These are phyloP conservation scores for Eolophus roseicapilla DNA, from an alignment of 2,113 vertebrate species.

Conservation along the genomic window DNA sequence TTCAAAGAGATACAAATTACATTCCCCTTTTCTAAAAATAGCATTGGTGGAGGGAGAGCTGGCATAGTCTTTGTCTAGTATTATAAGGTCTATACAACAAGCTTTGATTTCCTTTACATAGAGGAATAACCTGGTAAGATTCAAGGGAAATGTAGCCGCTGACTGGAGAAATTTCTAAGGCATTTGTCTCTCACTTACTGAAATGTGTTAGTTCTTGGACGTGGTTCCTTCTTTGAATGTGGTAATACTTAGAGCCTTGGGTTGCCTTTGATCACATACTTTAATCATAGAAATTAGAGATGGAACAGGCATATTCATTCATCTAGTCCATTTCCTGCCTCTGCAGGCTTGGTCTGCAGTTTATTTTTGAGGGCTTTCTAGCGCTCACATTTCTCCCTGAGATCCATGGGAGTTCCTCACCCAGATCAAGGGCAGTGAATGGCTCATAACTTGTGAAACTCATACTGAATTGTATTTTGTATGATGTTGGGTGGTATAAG, in stretches of 20 bases:
- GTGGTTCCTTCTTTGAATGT: slow-evolving; percentile 62
- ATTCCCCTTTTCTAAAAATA: slow-evolving; percentile 20
- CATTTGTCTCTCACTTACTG: slow-evolving; percentile 64
- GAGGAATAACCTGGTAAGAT: slow-evolving; percentile 36
- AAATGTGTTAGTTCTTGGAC: slow-evolving; percentile 69
- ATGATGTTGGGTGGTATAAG: background rate
- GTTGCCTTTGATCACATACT: slow-evolving; percentile 67
- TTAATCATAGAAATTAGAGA: slow-evolving; percentile 73
- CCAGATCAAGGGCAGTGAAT: slow-evolving; percentile 29
- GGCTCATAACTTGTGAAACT: slow-evolving; percentile 19
- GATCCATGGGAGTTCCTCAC: slow-evolving; percentile 38
- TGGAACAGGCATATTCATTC: slow-evolving; percentile 63
- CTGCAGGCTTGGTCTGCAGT: slow-evolving; percentile 25
- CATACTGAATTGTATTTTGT: background rate
- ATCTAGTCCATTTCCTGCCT: slow-evolving; percentile 57
- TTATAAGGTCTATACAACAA: background rate
- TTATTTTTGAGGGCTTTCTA: slow-evolving; percentile 47
- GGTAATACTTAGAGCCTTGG: slow-evolving; percentile 67
- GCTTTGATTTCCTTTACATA: slow-evolving; percentile 31
- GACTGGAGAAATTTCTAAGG: slow-evolving; percentile 49
- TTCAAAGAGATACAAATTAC: slow-evolving; percentile 25
- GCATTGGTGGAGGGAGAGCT: background rate
- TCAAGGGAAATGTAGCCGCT: background rate
- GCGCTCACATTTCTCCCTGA: slow-evolving; percentile 26
- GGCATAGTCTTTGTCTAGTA: background rate